Conservation (phyloP, 2,797 vertebrate species). For the Ceryle rudis region DNA sequence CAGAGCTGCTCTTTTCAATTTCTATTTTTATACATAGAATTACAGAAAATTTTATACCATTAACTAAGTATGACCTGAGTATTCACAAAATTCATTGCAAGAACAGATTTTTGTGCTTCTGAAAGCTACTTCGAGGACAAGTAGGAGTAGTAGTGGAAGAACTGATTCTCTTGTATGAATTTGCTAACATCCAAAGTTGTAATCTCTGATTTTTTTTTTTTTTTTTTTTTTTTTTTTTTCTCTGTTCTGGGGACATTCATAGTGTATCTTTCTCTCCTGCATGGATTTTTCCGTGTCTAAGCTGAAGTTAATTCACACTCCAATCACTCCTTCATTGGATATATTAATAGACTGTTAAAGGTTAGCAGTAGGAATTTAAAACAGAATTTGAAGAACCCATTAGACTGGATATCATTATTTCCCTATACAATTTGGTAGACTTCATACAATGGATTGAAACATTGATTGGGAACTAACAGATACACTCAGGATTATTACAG, state of each 20-base stretch:
- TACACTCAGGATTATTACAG: neutral
- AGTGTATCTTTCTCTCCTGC: neutral
- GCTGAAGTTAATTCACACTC: neutral
- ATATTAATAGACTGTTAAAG: neutral
- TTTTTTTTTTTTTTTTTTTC: neutral
- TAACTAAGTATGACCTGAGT: neutral
- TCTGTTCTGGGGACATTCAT: neutral
- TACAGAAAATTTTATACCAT: neutral
- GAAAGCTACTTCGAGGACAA: neutral
- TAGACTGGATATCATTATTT: neutral
- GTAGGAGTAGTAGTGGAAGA: neutral
- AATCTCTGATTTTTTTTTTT: neutral
- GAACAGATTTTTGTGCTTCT: neutral
- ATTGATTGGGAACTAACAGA: neutral
- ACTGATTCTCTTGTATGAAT: neutral
- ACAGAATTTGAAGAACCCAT: neutral
- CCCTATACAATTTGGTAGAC: neutral
- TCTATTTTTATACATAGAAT: neutral
- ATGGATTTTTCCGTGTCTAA: neutral
- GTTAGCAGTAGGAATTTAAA: neutral
- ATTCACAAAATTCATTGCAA: neutral
- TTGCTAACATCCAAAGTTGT: neutral
- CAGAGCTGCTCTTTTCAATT: neutral
- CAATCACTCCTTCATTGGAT: neutral
- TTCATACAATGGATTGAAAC: neutral